phyloP scores from a whole-genome alignment of 2,113 vertebrate species.

The Jacana jacana region DNA sequence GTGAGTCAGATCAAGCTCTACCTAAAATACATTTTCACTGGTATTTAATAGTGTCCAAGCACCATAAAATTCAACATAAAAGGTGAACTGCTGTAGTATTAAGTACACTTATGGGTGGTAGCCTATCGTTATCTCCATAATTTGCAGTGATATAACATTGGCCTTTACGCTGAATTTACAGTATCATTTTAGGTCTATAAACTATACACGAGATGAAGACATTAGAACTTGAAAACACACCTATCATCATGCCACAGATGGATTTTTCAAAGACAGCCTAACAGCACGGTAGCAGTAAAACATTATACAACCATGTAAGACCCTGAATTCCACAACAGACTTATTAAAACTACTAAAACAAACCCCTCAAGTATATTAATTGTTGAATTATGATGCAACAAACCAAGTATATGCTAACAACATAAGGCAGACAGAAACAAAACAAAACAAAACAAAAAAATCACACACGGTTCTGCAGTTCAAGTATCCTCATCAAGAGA shows the following conservation, averaged over 20 bases:
- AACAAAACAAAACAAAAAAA: neutral
- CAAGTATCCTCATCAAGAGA: too few relatives aligned
- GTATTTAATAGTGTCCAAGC: neutral
- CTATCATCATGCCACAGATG: neutral
- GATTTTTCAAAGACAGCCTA: neutral
- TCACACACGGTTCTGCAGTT: neutral
- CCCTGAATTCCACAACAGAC: neutral
- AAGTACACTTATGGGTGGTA: neutral
- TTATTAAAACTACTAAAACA: neutral
- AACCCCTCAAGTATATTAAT: neutral
- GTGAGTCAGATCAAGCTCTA: neutral
- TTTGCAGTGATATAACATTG: neutral
- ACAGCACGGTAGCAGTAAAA: neutral
- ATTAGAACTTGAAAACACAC: neutral
- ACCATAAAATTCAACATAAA: neutral
- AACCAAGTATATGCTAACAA: neutral
- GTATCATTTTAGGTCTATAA: neutral
- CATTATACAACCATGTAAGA: neutral
- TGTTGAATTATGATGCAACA: neutral
- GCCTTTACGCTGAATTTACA: slow-evolving; percentile 22
- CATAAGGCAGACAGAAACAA: neutral
- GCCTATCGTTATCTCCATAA: neutral
- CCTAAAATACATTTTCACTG: neutral
- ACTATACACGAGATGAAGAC: neutral
- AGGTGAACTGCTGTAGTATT: neutral